phyloP scores from a whole-genome alignment of 2,888 invertebrate species.

The Agrochola lychnidis region DNA sequence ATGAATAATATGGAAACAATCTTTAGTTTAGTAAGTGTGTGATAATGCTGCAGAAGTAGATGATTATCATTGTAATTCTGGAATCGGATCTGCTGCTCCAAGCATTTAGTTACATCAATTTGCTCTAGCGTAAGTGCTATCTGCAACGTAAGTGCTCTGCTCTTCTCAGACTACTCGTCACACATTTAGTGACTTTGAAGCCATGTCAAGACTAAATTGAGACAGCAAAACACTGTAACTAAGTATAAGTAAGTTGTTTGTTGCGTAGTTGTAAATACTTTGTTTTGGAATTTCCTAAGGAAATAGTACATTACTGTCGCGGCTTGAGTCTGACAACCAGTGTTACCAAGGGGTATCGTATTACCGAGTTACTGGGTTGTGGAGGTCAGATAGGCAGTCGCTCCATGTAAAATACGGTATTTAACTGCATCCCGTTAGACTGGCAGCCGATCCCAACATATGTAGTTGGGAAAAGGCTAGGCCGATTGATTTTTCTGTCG shows the following conservation, averaged over 20 bases:
- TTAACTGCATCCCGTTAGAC: no score
- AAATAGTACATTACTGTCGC: no score
- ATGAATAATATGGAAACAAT: background rate
- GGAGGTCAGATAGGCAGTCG: no score
- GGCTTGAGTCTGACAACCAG: no score
- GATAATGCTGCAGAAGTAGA: background rate
- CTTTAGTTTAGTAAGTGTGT: background rate
- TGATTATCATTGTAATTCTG: background rate
- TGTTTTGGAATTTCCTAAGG: background rate
- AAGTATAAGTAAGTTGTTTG: background rate
- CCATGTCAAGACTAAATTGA: background rate
- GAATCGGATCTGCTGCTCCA: background rate
- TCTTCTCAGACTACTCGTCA: background rate
- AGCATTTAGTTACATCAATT: background rate
- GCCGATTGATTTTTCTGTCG: no score
- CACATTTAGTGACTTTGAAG: background rate
- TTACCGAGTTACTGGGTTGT: no score
- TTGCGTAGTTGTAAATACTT: background rate
- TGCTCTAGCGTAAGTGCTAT: background rate
- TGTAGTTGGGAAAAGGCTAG: no score
- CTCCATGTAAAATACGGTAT: no score
- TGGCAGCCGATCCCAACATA: no score
- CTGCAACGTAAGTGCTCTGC: background rate
- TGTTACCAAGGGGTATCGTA: no score
- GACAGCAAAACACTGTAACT: no score